These are phyloP conservation scores for Synergus umbraculus DNA, from an alignment of 2,888 invertebrate genomes.

Conservation along the genomic window DNA sequence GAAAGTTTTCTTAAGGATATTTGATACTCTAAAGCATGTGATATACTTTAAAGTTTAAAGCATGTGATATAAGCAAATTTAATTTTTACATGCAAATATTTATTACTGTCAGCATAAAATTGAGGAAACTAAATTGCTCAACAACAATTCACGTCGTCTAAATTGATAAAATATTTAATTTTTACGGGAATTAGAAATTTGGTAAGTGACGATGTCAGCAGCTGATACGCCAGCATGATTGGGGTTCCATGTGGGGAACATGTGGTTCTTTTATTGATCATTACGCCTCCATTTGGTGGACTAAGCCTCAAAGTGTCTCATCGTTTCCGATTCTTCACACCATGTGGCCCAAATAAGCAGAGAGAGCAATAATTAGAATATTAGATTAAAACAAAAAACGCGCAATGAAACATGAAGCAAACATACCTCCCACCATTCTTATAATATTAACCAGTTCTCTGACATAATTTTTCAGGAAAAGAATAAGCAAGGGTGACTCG, in stretches of 20 bases:
- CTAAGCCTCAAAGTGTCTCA: conserved; percentile 16
- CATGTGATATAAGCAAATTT: too few relatives aligned
- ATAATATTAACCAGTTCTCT: too few relatives aligned
- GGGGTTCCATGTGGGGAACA: conserved; percentile 12
- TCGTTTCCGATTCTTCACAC: conserved; percentile 13
- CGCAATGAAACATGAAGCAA: background rate
- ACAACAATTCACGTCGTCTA: too few relatives aligned
- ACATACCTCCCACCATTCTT: background rate
- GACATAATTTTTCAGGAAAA: background rate
- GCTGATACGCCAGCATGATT: background rate
- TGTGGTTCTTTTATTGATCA: conserved; percentile 13
- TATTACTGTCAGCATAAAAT: too few relatives aligned
- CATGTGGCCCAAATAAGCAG: background rate
- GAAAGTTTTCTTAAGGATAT: too few relatives aligned
- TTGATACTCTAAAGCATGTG: too few relatives aligned
- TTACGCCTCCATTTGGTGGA: conserved; percentile 1
- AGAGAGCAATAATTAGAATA: background rate
- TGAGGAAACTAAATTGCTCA: too few relatives aligned
- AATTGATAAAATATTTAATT: background rate
- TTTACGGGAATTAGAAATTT: background rate
- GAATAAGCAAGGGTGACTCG: conserved; percentile 8
- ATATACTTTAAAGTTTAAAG: too few relatives aligned
- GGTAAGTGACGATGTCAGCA: background rate
- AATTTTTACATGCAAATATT: too few relatives aligned
- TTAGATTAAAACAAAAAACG: background rate